Base-by-base conservation (phyloP, 2,888 invertebrate genomes). In the Thera obeliscata region DNA sequence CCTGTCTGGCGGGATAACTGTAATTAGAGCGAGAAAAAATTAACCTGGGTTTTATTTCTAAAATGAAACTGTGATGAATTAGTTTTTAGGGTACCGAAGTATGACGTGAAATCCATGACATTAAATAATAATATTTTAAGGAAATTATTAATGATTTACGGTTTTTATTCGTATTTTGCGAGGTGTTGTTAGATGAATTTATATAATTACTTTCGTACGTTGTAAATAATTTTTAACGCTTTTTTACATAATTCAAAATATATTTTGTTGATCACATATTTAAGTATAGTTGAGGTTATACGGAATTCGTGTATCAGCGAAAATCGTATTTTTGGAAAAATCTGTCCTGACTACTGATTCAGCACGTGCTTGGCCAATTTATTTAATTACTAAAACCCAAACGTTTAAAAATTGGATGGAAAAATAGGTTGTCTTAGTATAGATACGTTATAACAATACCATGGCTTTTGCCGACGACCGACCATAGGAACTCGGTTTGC, bases 11-110 rank as follows among this genome's bases (percentile, higher is more conserved):
- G n/a, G 3, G 48, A 49, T 49, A 56, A 57, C 49, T 8, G 41
- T 54, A 36, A 43, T 49, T 66, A 48, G 57, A 46, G 48, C 36
- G 66, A 59, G 59, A 54, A n/a, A 50, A 35, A 59, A 59, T 69
- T 59, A 67, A 55, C 61, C 57, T 50, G 52, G 38, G 3, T 61
- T 66, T 70, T 65, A 65, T 61, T 54, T 33, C 41, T 35, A 43
- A 7, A 43, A 43, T 46, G 9, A 46, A 46, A 46, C 43, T 46
- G 2, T 9, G 43, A 2, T 2, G 2, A 9, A 9, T 9, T 9
- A 3, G 9, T 46, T 46, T 46, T 46, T 46, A 46, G 7, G 43
- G 43, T 46, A 2, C 43, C 9, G 4, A 9, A 46, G 43, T 9
- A 1, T 2, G 3, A 46, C 1, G 9, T 9, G 9, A 3, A 46